These are phyloP conservation scores for Sternarchorhynchus goeldii DNA, from an alignment of 2,797 vertebrate species.

Conservation along the genomic window DNA sequence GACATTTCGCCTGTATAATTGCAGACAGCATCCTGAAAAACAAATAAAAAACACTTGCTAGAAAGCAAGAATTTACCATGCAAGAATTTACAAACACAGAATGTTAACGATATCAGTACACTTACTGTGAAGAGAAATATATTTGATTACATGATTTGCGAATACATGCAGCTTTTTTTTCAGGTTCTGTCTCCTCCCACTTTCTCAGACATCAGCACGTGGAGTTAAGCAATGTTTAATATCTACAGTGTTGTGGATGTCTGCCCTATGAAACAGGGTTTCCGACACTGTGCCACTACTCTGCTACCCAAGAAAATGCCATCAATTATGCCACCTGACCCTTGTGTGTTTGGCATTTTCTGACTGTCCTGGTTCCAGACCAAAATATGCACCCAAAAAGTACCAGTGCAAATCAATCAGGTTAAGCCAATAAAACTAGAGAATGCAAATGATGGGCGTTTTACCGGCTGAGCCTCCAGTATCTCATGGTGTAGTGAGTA, in stretches of 20 bases:
- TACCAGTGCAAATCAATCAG: no score
- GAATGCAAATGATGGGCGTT: not conserved
- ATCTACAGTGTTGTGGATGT: slow-evolving; percentile 70
- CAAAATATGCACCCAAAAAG: not conserved
- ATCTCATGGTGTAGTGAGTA: slow-evolving; percentile 74
- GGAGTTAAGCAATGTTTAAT: slow-evolving; percentile 54
- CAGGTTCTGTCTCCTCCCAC: slow-evolving; percentile 56
- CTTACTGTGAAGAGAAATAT: not conserved
- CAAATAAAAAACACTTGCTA: not conserved
- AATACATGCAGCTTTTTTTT: not conserved
- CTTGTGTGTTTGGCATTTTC: not conserved
- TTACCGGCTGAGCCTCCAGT: slow-evolving; percentile 72
- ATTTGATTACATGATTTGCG: not conserved
- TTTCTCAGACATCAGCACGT: slow-evolving; percentile 61
- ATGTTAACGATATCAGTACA: not conserved
- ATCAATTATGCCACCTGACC: not conserved
- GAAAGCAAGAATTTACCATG: not conserved
- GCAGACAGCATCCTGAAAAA: slow-evolving; percentile 61
- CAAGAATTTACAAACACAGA: not conserved
- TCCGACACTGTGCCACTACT: slow-evolving; percentile 52
- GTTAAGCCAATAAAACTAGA: not conserved
- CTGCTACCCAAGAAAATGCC: slow-evolving; percentile 47
- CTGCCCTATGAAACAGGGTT: slow-evolving; percentile 53
- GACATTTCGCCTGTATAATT: slow-evolving; percentile 57
- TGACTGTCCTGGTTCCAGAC: not conserved